Evolutionary conservation across 2,888 invertebrate genomes (phyloP), one percentile per base, ranked within the genome.

Genomic region (Pseudeuparius sepicola): DNA sequence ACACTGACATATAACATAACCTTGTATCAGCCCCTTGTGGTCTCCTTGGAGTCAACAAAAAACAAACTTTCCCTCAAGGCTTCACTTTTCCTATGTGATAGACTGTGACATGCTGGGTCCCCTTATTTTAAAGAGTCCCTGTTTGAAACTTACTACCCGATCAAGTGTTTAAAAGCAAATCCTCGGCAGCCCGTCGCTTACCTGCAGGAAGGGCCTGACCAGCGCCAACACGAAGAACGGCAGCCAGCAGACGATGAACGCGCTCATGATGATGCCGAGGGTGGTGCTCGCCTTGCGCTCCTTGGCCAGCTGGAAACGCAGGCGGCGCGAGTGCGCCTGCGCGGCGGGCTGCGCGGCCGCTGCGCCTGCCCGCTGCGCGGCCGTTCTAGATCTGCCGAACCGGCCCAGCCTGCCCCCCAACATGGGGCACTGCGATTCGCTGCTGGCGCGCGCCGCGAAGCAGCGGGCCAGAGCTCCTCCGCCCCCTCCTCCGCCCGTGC

Each of bases 271-370:
- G 44, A 93, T 90, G 32, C 94, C 94, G 43, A 96, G 69, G 0
- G 94, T 94, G n/a, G 92, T 92, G 43, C 90, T 92, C 11, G 94
- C 94, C 61, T 94, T 94, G 29, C 88, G 72, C 59, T 92, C 92
- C 58, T 88, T 88, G 39, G 86, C 86, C 52, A 87, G 62, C 55
- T 86, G 86, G 59, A 86, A 86, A 44, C 86, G 71, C 43, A 86
- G 64, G 57, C 85, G 85, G 63, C 85, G 85, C 51, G 84, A 83
- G 54, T 80, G 52, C 40, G 61, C 61, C 46, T 60, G 63, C 30
- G 61, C 55, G 37, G 63, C 60, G 50, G 71, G 60, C 51, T 48
- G 59, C 49, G 10, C 18, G 6, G 34, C 18, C 12, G 36, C 54
- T 63, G 55, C 29, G 56, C 47, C 6, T 20, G 33, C 54, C 51